Conservation (phyloP, 2,888 invertebrate genomes). For the Andrena camellia region DNA sequence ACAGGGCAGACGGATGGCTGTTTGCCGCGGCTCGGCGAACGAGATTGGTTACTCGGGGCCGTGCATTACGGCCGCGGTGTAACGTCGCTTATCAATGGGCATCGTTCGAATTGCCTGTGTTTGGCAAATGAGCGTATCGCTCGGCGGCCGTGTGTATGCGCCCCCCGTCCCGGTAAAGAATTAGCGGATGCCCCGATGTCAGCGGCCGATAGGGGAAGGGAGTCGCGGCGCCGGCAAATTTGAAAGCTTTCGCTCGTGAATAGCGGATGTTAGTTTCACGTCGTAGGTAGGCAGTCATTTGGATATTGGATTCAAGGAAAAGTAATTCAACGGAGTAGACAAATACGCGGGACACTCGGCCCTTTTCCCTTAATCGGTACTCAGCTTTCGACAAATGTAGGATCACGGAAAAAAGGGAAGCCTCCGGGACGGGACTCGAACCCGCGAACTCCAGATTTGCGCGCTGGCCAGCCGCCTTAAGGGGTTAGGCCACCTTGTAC, state of each 20-base stretch:
- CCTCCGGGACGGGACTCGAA: too few species aligned
- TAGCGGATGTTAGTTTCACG: constrained; percentile 1
- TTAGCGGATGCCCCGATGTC: background rate
- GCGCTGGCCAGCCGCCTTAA: too few species aligned
- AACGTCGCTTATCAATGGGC: constrained; percentile 49
- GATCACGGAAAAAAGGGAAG: too few species aligned
- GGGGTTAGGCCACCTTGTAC: too few species aligned
- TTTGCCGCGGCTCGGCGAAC: constrained; percentile 62
- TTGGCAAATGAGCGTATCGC: constrained; percentile 5
- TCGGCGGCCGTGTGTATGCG: background rate
- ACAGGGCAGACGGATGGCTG: constrained; percentile 73
- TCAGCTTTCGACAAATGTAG: background rate
- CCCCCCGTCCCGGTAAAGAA: background rate
- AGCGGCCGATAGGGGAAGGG: background rate
- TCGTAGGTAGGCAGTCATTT: background rate
- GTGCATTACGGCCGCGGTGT: constrained; percentile 46
- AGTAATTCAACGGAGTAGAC: background rate
- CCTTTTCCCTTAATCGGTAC: background rate
- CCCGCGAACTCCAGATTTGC: too few species aligned
- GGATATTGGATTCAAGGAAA: background rate
- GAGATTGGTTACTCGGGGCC: constrained; percentile 52
- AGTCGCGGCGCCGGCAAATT: background rate
- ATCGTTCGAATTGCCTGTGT: constrained; percentile 40
- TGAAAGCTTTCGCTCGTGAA: background rate
- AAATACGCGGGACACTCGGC: too few species aligned